Base-by-base conservation (phyloP, 2,113 vertebrate species). In the Sula dactylatra region DNA sequence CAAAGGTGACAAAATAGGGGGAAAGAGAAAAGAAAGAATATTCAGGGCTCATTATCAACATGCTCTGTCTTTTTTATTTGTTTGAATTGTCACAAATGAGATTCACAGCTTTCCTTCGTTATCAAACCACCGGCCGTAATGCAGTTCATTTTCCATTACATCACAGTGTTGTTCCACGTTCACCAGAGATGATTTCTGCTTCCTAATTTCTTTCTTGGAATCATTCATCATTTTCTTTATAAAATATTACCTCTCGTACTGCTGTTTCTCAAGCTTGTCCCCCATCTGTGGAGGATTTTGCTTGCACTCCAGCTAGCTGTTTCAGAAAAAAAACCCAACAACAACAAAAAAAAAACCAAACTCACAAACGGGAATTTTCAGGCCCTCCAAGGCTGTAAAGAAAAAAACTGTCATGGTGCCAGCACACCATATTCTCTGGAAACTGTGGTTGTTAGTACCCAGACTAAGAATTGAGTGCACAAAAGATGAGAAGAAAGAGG, bases 201-300 rank as follows among this genome's bases (percentile, higher is more conserved):
- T 90, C 78, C 38, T 93, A 73, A 55, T 91, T 89, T 82, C 66
- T 87, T 85, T 72, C 58, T 89, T 96, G 66, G 70, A 95, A 69
- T 77, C 58, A 82, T 90, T 89, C 16, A 50, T 91, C 14, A 71
- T 88, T 91, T 94, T 85, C 86, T 95, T 94, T 89, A 93, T 94
- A 91, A 95, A 93, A 71, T 72, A 94, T 82, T 91, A 91, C 74
- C 32, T 91, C 74, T 89, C 2, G 9, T 80, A 55, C 54, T 97
- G 74, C 70, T 95, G 87, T 91, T 94, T 87, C 50, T 91, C 84
- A 93, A 54, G 84, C 62, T 80, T 90, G 40, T 94, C 49, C 70
- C 49, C 83, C 49, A 66, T 89, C 74, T 91, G n/a, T 61, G 56
- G 56, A 93, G 56, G 66, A 88, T 93, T 96, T 94, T 25, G 1